Conservation (phyloP, 2,888 invertebrate species). For the Drosophila cognata region DNA sequence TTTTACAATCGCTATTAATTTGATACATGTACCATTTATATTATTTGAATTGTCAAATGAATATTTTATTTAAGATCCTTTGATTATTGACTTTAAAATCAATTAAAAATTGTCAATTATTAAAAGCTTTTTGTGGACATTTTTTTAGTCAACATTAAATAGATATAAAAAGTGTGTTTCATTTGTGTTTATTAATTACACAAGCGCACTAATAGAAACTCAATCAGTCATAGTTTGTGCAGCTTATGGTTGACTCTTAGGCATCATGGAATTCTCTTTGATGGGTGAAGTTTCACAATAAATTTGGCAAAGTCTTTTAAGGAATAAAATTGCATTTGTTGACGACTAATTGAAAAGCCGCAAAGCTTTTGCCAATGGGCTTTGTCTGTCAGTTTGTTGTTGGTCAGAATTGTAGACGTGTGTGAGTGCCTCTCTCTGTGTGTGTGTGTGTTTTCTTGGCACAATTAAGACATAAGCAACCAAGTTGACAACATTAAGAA, state of each 20-base stretch:
- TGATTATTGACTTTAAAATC: background rate
- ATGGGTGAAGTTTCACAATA: constrained; percentile 45
- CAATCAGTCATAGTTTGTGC: background rate
- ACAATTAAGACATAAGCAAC: constrained; percentile 76
- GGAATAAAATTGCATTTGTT: constrained; percentile 74
- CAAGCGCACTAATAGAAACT: background rate
- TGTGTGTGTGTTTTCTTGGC: constrained; percentile 59
- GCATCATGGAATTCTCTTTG: constrained; percentile 36
- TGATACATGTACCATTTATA: background rate
- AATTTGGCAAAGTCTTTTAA: constrained; percentile 63
- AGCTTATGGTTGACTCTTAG: background rate
- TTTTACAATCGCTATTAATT: background rate
- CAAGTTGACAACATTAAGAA: constrained; percentile 75
- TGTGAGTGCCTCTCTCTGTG: background rate
- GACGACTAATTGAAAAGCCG: constrained; percentile 75
- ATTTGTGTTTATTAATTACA: constrained; percentile 3
- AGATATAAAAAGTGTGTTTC: background rate
- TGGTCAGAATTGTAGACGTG: constrained; percentile 37
- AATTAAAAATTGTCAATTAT: background rate
- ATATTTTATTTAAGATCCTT: background rate
- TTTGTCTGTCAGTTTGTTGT: constrained; percentile 50
- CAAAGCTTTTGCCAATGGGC: constrained; percentile 69
- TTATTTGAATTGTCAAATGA: background rate
- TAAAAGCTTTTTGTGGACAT: background rate
- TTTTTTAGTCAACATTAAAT: background rate